Conservation (phyloP, 2,113 vertebrate species). For the Nesogale talazaci region DNA sequence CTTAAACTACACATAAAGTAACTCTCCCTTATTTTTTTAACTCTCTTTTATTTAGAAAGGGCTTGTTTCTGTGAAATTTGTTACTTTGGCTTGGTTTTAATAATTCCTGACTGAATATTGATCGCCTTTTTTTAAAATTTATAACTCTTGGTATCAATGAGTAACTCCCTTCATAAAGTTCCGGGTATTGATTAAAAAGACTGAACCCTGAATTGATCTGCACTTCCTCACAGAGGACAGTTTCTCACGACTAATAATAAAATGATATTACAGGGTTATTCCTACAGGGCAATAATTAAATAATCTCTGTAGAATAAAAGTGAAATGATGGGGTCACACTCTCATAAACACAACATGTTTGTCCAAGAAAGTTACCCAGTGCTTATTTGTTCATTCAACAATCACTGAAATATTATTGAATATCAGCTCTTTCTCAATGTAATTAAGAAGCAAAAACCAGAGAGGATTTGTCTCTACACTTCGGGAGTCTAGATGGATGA, state of each 20-base stretch:
- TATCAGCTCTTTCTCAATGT: not conserved
- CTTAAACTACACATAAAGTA: fast-evolving
- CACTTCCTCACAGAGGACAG: slow-evolving; percentile 34
- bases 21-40: fast-evolving
- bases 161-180: slow-evolving; percentile 8
- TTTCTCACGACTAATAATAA: slow-evolving; percentile 46
- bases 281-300: not conserved
- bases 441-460: not conserved
- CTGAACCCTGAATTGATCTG: slow-evolving; percentile 68
- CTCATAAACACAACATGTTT: slow-evolving; percentile 14
- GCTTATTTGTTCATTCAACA: not conserved
- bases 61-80: not conserved
- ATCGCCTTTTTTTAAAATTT: not conserved
- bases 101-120: not conserved
- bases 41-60: not conserved
- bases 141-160: slow-evolving; percentile 53
- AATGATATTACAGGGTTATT: not conserved
- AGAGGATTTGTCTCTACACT: not conserved
- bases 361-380: not conserved
- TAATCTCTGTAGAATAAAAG: slow-evolving; percentile 2
- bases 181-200: slow-evolving; percentile 66
- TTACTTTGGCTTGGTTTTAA: not conserved
- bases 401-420: slow-evolving; percentile 25
- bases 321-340: not conserved
- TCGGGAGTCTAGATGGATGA: not conserved